Base-by-base conservation (phyloP, 2,797 vertebrate species). In the Hippocampus kuda region DNA sequence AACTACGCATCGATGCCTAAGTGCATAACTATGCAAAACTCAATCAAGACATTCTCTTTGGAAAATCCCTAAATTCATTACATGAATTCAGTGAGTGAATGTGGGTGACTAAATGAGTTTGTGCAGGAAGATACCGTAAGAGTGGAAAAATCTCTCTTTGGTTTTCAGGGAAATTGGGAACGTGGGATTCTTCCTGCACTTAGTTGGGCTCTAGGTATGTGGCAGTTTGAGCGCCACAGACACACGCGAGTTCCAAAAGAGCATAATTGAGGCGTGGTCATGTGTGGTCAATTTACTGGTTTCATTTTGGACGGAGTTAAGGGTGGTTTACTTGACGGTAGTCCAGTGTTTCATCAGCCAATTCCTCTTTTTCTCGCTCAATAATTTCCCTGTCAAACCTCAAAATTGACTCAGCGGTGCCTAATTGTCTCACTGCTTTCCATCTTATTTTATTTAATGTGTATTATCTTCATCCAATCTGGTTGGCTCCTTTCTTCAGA, bases 401-500 rank as follows among this genome's bases (percentile, higher is more conserved):
- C n/a, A 26, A 8, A 46, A 1, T 26, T 46, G 2, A 46, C 15
- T 16, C 13, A 8, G 26, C 16, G 24, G 24, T 46, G n/a, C 42
- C 42, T n/a, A n/a, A 63, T 63, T 63, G 38, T 42, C 41, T 26
- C n/a, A 13, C 3, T 15, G 26, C 12, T 46, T 16, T 26, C 8
- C 5, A 7, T 44, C 2, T 16, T 46, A 16, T 61, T 65, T 65
- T 15, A 15, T 24, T 16, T 26, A 18, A 46, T 46, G 22, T 41
- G 5, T 15, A 16, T 59, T 16, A 27, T 27, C 26, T 44, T 15
- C 44, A n/a, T 24, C 1, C 41, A 44, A 5, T 44, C 9, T n/a
- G 13, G 18, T 63, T 41, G 61, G 18, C 41, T 44, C 5, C n/a
- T 46, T 46, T 7, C 18, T 44, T 42, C 61, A 44, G 80, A 76